Evolutionary conservation across 2,113 vertebrate genomes (phyloP), one percentile per base, ranked within the genome.

Genomic region (Myodes glareolus): DNA sequence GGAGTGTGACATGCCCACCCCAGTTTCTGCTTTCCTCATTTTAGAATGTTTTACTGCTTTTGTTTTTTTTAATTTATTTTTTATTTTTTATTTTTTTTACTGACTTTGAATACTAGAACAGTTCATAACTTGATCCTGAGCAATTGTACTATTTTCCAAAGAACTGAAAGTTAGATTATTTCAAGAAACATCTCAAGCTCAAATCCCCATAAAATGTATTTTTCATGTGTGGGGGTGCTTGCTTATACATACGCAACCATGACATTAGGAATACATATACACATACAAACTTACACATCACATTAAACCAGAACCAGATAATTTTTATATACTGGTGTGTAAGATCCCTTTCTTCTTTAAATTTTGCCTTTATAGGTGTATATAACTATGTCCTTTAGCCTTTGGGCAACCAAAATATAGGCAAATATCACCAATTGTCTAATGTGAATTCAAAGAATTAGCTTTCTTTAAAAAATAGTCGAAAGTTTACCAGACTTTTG

Each of bases 21-120:
- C 23, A 91, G 52, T 92, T 96, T 96, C 91, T 95, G 61, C 78
- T 96, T 96, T 96, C 92, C 91, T 88, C 78, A 67, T 93, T 93
- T 92, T 84, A 88, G 52, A 94, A 96, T 84, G n/a, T 91, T 94
- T 90, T 72, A 21, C 31, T 92, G 45, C 4, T n/a, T n/a, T n/a
- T n/a, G n/a, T n/a, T n/a, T n/a, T n/a, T n/a, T n/a, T n/a, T n/a
- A n/a, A n/a, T n/a, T n/a, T n/a, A n/a, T n/a, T n/a, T n/a, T n/a
- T n/a, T n/a, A n/a, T n/a, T n/a, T n/a, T n/a, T n/a, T n/a, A n/a
- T n/a, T n/a, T n/a, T n/a, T 91, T 94, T 90, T 72, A 21, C 31
- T 92, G 45, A 3, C 5, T 92, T 97, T 63, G 29, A 97, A 72
- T 90, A 47, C 50, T 65, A 72, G 94, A 97, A 94, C 27, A 7